Evolutionary conservation across 2,888 invertebrate species (phyloP).

Genomic region (Sacculina carcini): DNA sequence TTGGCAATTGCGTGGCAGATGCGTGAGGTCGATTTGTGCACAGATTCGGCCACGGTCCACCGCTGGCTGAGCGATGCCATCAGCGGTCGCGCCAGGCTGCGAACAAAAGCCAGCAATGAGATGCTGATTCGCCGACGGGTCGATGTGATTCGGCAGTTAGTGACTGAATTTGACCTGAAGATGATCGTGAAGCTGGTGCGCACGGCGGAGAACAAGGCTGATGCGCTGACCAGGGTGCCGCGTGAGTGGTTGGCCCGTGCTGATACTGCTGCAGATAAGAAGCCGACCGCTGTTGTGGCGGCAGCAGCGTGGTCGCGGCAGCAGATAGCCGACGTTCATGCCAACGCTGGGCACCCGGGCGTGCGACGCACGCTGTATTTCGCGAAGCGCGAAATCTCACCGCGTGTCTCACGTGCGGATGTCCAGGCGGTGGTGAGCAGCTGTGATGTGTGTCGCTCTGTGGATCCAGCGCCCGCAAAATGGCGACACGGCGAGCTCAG

Average conservation of each 20-base stretch:
- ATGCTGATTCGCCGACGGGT: constrained; percentile 6
- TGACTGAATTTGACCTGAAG: background rate
- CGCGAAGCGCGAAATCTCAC: no score
- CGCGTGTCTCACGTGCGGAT: no score
- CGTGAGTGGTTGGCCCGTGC: constrained; percentile 3
- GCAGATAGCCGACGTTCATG: no score
- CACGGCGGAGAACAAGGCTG: constrained; percentile 3
- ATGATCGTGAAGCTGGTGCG: background rate
- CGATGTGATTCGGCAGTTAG: background rate
- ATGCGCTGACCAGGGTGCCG: constrained; percentile 5
- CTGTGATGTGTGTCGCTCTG: background rate
- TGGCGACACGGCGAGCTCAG: background rate
- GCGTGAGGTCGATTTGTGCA: no score
- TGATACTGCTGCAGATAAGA: background rate
- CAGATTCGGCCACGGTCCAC: no score
- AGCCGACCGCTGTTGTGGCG: background rate
- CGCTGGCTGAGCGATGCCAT: no score
- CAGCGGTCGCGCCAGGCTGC: background rate
- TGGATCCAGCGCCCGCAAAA: background rate
- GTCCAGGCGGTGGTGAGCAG: no score
- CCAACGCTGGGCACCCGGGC: no score
- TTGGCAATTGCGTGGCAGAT: no score
- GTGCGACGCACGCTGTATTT: no score
- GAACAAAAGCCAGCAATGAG: background rate
- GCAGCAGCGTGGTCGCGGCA: no score